Conservation (phyloP, 2,888 invertebrate genomes). For the Pycnomerus fuliginosus region DNA sequence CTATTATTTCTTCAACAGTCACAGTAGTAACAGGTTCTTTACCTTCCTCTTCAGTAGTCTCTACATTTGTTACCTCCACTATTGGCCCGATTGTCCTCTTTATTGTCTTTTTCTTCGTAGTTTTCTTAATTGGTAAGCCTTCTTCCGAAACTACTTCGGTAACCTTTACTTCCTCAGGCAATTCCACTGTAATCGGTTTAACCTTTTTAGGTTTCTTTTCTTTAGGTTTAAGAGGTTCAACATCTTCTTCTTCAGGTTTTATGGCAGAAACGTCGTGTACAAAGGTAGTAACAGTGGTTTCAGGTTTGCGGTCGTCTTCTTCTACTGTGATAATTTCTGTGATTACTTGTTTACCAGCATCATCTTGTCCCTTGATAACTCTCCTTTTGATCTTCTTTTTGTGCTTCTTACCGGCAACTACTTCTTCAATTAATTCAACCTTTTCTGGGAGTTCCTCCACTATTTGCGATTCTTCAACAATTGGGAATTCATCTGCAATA, state of each 20-base stretch:
- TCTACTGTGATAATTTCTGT: conserved; percentile 50
- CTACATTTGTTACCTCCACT: conserved; percentile 46
- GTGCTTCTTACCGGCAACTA: conserved; percentile 24
- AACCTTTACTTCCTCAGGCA: conserved; percentile 36
- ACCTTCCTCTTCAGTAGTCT: conserved; percentile 39
- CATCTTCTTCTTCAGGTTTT: conserved; percentile 20
- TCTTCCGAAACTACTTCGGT: conserved; percentile 38
- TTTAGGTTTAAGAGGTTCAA: conserved; percentile 28
- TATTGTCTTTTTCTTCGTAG: conserved; percentile 32
- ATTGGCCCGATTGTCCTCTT: conserved; percentile 35
- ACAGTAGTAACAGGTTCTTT: conserved; percentile 39
- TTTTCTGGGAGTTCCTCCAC: conserved; percentile 35
- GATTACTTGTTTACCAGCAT: conserved; percentile 51
- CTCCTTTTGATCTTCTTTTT: conserved; percentile 44
- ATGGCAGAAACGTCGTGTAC: conserved; percentile 22
- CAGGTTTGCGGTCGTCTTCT: conserved; percentile 35
- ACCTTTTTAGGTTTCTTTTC: conserved; percentile 18
- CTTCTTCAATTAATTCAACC: conserved; percentile 28
- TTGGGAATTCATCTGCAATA: conserved; percentile 30
- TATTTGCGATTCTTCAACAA: conserved; percentile 22
- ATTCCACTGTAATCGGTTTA: conserved; percentile 25
- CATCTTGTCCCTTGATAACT: conserved; percentile 44
- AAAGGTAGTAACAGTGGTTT: conserved; percentile 28
- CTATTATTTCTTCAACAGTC: conserved; percentile 28
- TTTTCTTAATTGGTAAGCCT: conserved; percentile 38